These are phyloP conservation scores for Phaethornis superciliosus DNA, from an alignment of 2,113 vertebrate species.

Conservation along the genomic window DNA sequence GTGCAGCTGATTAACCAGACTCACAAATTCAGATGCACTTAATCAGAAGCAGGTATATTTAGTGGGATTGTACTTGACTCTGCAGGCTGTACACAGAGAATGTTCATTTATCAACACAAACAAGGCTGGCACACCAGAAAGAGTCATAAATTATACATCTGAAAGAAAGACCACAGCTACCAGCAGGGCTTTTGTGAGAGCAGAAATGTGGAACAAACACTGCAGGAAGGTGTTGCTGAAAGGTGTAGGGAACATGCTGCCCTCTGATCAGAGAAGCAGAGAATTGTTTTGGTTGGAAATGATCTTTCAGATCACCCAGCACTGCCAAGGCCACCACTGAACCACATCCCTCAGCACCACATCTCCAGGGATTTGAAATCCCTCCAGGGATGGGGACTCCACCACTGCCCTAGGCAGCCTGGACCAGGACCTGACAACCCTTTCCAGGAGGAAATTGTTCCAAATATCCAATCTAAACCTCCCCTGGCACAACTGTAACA, in stretches of 20 bases:
- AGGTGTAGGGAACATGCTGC: neutral
- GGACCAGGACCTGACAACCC: too few relatives aligned
- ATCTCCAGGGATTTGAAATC: too few relatives aligned
- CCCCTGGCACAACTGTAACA: too few relatives aligned
- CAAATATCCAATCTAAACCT: too few relatives aligned
- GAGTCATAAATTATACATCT: conserved; percentile 35
- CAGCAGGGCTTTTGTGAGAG: neutral
- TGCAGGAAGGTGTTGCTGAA: neutral
- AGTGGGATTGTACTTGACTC: neutral
- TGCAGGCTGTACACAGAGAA: conserved; percentile 10
- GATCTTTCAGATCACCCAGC: too few relatives aligned
- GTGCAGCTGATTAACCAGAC: conserved; percentile 30
- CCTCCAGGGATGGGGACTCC: too few relatives aligned
- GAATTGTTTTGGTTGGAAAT: too few relatives aligned
- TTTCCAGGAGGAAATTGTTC: too few relatives aligned
- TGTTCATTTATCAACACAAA: conserved; percentile 28
- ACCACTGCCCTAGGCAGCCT: too few relatives aligned
- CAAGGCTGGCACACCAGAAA: neutral
- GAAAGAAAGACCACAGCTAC: neutral
- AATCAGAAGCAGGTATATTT: conserved; percentile 14
- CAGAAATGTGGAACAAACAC: neutral
- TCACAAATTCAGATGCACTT: neutral
- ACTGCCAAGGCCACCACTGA: too few relatives aligned
- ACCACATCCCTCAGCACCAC: too few relatives aligned
- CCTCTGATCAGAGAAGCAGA: neutral